Evolutionary conservation across 2,888 invertebrate species (phyloP), one percentile per base, ranked within the genome.

Genomic region (Cephalotes varians): DNA sequence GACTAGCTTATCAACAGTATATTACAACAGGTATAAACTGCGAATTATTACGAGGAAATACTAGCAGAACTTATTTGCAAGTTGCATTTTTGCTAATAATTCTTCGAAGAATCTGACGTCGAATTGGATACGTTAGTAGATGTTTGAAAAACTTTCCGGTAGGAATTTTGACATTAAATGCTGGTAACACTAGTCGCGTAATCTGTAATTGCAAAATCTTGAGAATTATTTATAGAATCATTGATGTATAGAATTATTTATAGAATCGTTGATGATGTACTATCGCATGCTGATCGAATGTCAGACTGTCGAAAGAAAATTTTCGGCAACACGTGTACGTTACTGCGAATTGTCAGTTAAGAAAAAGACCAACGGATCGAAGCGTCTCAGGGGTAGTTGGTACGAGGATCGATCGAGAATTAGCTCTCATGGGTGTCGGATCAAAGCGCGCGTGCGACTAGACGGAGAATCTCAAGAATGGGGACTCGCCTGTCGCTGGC

Each of bases 401-500:
- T 56, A 69, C 40, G 56, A 44, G 56, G 77, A 79, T 71, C 77
- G 77, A 79, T 69, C 37, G 71, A 69, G 69, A 79, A 79, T 69
- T 69, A 79, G 69, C 77, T 58, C 28, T 56, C 37, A 34, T 51
- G 67, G 40, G 21, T 37, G 25, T 44, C 25, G 81, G 51, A 58
- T 71, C 74, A 21, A 73, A 65, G 51, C 31, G 34, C 64, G 81
- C 79, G 65, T 72, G 64, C 71, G 69, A 73, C 31, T 58, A 71
- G 58, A 84, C 86, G 90, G 91, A 92, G 91, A 92, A 91, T 91
- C 86, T 90, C 85, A 92, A 92, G 92, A 94, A 93, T 92, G 94
- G 90, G 93, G 92, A 94, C 92, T 93, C 93, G 94, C 93, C 87
- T 91, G 90, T 91, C 91, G 92, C 92, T 93, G 92, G 94, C 94